Base-by-base conservation (phyloP, 2,888 invertebrate genomes). In the Octodonta nipae region DNA sequence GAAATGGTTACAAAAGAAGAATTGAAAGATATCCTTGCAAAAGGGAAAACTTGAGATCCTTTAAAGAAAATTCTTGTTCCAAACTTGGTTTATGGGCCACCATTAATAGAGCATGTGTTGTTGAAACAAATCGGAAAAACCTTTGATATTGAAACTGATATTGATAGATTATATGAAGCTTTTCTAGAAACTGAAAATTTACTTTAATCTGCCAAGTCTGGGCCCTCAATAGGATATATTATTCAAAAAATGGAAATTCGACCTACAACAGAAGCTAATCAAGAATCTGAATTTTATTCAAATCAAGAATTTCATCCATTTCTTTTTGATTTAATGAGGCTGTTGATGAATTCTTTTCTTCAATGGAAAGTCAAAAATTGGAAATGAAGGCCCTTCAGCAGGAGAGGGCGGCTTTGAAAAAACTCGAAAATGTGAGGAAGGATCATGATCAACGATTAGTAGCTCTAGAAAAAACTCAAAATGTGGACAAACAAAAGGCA, bases 281-380 rank as follows among this genome's bases (percentile, higher is more conserved):
- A n/a, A n/a, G n/a, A n/a, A n/a, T n/a, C n/a, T n/a, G 61, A 63
- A 0, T 73, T 85, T 28, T 68, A 74, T 32, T 75, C 84, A 6
- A 92, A 91, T 59, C 71, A 86, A 51, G 96, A 96, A 61, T 98
- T 93, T 63, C 93, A 96, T 63, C 96, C 98, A 0, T 71, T 75
- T 55, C 63, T 85, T 10, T 91, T 83, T 55, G 63, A 67, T 92
- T 92, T 53, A 83, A 89, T 60, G 63, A 74, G 38, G 85, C 95
- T 0, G 86, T 92, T 0, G 98, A 99, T 63, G 92, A 95, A 55
- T 99, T 89, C 63, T 98, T 80, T 65, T 96, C 95, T 0, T 78
- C 81, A 14, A 62, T 92, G 47, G 95, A 95, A 60, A 81, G 85
- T 5, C 95, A 98, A 63, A 95, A 92, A 60, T 74, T 92, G 49